Evolutionary conservation across 1,140 invertebrate species (phyloP).

Genomic region (Wasmannia auropunctata): DNA sequence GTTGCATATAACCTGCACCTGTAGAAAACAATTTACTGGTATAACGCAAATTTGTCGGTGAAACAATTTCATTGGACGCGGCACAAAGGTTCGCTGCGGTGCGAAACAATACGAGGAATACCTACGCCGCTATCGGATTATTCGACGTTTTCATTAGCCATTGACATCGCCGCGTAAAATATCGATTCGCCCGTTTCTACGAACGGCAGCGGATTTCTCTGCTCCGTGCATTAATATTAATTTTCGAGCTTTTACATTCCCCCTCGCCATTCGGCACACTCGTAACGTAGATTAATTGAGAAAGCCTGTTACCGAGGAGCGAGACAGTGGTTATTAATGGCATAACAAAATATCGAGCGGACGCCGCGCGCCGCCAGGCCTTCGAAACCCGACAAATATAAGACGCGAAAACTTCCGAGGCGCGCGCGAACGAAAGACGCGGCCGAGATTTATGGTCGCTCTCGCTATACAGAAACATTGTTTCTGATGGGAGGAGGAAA

Average conservation of each 20-base stretch:
- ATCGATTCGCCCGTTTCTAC: slow-evolving; percentile 62
- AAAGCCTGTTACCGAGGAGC: slow-evolving; percentile 70
- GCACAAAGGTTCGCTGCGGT: slow-evolving; percentile 54
- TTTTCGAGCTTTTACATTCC: slow-evolving; percentile 73
- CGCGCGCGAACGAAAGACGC: slow-evolving; percentile 59
- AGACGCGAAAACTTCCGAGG: slow-evolving; percentile 66
- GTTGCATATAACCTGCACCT: slow-evolving; percentile 10
- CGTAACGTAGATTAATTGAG: slow-evolving; percentile 78
- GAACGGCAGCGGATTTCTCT: slow-evolving; percentile 61
- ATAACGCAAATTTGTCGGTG: slow-evolving; percentile 66
- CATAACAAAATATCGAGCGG: slow-evolving; percentile 73
- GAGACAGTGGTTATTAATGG: slow-evolving; percentile 75
- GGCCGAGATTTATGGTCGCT: slow-evolving; percentile 60
- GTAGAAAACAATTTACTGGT: slow-evolving; percentile 58
- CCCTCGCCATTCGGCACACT: slow-evolving; percentile 68
- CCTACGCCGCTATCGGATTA: slow-evolving; percentile 65
- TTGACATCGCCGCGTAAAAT: slow-evolving; percentile 71
- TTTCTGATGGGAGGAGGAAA: slow-evolving; percentile 8
- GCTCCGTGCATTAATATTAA: slow-evolving; percentile 72
- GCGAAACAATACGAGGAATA: slow-evolving; percentile 64
- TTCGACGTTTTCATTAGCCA: slow-evolving; percentile 75
- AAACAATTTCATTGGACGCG: slow-evolving; percentile 58
- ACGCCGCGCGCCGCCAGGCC: slow-evolving; percentile 11
- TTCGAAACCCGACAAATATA: slow-evolving; percentile 63
- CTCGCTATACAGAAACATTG: slow-evolving; percentile 30